Evolutionary conservation across 2,113 vertebrate genomes (phyloP).

Genomic region (Oxyura jamaicensis): DNA sequence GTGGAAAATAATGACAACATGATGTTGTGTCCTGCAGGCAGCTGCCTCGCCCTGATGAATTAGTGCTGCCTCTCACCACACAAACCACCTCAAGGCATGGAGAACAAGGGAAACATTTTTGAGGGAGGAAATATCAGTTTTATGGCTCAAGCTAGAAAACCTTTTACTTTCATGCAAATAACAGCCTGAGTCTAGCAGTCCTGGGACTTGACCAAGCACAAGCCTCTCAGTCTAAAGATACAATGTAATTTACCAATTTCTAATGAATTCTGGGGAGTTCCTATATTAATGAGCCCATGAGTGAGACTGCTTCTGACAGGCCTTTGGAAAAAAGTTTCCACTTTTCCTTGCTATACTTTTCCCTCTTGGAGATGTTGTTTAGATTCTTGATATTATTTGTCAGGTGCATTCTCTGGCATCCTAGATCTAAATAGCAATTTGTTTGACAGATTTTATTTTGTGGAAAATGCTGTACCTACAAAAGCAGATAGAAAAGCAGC

Average conservation of each 20-base stretch:
- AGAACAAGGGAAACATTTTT: background rate
- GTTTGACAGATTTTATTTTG: background rate
- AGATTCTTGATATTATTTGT: background rate
- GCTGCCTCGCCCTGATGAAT: background rate
- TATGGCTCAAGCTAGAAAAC: background rate
- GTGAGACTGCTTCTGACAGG: background rate
- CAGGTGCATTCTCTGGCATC: background rate
- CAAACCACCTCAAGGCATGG: background rate
- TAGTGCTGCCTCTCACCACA: background rate
- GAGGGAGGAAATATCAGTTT: background rate
- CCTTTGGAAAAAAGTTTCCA: background rate
- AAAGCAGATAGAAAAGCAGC: background rate
- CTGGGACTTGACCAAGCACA: background rate
- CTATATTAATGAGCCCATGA: background rate
- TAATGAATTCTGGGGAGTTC: background rate
- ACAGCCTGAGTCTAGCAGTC: background rate
- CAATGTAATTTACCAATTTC: fast-evolving
- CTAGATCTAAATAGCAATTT: background rate
- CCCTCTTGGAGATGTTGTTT: background rate
- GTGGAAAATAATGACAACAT: background rate
- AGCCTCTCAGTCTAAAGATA: background rate
- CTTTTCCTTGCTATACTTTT: background rate
- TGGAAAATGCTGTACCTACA: background rate
- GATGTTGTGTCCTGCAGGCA: conserved; percentile 7
- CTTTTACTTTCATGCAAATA: background rate